These are phyloP conservation scores for Drosophila vallismaia DNA, from an alignment of 2,888 invertebrate species.

Conservation along the genomic window DNA sequence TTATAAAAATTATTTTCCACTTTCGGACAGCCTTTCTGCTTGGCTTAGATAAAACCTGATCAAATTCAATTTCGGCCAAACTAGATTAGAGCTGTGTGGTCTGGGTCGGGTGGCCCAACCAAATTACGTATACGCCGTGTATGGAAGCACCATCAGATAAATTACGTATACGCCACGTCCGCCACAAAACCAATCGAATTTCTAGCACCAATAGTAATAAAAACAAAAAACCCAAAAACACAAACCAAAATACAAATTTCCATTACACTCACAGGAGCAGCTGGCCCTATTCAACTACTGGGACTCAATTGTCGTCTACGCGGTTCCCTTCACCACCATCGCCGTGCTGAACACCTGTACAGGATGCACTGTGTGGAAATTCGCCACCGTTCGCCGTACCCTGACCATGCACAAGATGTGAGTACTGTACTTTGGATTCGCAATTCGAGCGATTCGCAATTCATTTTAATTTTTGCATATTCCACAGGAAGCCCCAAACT, in stretches of 20 bases:
- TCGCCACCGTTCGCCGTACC: constrained; percentile 84
- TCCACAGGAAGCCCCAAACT: constrained; percentile 65
- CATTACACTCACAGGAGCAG: constrained; percentile 83
- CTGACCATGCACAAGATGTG: constrained; percentile 83
- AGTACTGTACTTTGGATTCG: constrained; percentile 29
- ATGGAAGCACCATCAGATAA: constrained; percentile 9
- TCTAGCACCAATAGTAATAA: constrained; percentile 19
- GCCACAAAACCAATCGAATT: constrained; percentile 30
- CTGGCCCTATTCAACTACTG: constrained; percentile 88
- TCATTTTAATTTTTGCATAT: background rate
- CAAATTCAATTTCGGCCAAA: constrained; percentile 19
- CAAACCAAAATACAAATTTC: constrained; percentile 3
- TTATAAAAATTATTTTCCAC: constrained; percentile 8
- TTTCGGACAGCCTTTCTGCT: background rate
- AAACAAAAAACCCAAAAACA: constrained; percentile 7
- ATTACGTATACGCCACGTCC: constrained; percentile 41
- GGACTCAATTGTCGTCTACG: constrained; percentile 90
- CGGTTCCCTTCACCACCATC: constrained; percentile 89
- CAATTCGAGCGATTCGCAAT: no score
- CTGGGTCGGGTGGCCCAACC: constrained; percentile 4
- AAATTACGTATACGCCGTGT: constrained; percentile 31
- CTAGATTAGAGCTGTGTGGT: constrained; percentile 15
- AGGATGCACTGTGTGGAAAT: constrained; percentile 87
- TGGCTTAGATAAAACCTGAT: background rate
- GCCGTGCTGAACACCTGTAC: constrained; percentile 89